Evolutionary conservation across 2,113 vertebrate genomes (phyloP).

Genomic region (Heterotilapia buettikoferi): DNA sequence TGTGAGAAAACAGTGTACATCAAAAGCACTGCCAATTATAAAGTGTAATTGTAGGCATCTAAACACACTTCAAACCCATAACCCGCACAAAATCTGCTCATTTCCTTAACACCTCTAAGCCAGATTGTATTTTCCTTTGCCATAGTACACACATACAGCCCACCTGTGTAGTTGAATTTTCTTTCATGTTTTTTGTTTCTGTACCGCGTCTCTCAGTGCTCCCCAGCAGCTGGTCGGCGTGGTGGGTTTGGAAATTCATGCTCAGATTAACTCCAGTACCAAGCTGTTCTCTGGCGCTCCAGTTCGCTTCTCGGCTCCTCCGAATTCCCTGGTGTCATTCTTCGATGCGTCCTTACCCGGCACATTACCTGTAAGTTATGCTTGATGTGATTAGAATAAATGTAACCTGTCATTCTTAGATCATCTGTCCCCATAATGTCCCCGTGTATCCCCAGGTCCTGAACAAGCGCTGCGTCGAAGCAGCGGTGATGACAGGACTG

Average conservation of each 20-base stretch:
- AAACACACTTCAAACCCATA: background rate
- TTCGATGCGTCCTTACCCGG: constrained; percentile 96
- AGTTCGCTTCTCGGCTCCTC: constrained; percentile 85
- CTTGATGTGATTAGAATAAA: background rate
- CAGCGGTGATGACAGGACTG: constrained; percentile 90
- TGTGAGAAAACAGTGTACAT: background rate
- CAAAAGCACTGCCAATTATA: background rate
- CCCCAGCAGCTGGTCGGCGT: constrained; percentile 78
- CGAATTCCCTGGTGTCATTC: constrained; percentile 92
- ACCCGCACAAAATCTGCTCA: background rate
- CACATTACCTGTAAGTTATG: constrained; percentile 88
- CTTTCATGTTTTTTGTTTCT: background rate
- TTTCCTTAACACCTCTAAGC: background rate
- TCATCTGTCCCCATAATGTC: background rate
- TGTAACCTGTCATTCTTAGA: background rate
- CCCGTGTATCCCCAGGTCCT: constrained; percentile 77
- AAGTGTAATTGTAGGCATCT: background rate
- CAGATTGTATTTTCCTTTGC: background rate
- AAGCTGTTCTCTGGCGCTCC: constrained; percentile 91
- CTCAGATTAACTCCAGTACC: constrained; percentile 89
- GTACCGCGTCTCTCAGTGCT: constrained; percentile 55
- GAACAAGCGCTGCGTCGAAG: constrained; percentile 93
- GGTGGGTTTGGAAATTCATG: constrained; percentile 94
- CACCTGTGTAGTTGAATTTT: background rate
- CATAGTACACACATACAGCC: background rate